Percentiles rank a stretch among this genome's conserved stretches.
Evolutionary conservation across 1,140 invertebrate genomes (phyloP).

Genomic region (Wiebesia pumilae): DNA sequence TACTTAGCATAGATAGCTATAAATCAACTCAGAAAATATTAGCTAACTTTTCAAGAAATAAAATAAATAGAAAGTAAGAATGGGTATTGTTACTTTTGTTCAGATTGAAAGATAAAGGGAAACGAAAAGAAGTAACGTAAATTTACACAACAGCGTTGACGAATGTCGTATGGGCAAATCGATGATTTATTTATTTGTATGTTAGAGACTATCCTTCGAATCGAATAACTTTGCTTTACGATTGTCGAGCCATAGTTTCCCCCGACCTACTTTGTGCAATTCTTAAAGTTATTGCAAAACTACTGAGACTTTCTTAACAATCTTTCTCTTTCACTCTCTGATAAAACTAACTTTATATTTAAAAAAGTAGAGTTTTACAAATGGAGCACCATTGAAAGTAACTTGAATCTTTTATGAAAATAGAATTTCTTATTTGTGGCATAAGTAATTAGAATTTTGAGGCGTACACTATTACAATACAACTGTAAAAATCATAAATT

Average conservation of each 20-base stretch:
- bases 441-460: too few species aligned
- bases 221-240: slow-evolving; percentile 26
- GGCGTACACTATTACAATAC: too few species aligned
- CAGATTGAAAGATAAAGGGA: not conserved
- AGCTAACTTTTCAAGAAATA: not conserved
- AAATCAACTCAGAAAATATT: not conserved
- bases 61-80: not conserved
- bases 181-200: slow-evolving; percentile 40
- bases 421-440: too few species aligned
- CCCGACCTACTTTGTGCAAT: slow-evolving; percentile 34
- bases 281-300: slow-evolving; percentile 7
- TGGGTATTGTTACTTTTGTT: slow-evolving; percentile 18
- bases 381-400: not conserved
- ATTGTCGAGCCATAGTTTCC: slow-evolving; percentile 7
- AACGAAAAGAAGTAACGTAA: not conserved
- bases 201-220: not conserved
- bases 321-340: not conserved
- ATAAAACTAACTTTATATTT: not conserved
- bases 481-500: too few species aligned
- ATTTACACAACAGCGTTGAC: slow-evolving; percentile 19
- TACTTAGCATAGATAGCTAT: not conserved
- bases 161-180: slow-evolving; percentile 11
- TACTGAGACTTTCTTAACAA: slow-evolving; percentile 1
- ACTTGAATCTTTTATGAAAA: not conserved
- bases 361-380: not conserved